A percentile compares a stretch with the other conserved stretches of the same genome.
Conservation (phyloP, 2,113 vertebrate genomes). For the Pardalotus punctatus region DNA sequence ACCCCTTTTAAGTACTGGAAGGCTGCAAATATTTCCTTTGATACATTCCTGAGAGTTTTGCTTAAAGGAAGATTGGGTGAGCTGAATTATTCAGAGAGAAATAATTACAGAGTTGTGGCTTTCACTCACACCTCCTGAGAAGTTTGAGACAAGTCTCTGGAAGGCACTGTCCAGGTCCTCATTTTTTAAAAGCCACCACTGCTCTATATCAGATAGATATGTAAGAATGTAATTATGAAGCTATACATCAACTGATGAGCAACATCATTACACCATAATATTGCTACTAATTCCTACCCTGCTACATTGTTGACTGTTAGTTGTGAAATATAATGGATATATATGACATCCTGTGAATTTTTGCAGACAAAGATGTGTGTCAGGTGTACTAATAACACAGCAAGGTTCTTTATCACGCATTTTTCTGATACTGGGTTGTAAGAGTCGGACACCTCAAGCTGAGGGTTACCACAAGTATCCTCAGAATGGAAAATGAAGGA, state of each 20-base stretch:
- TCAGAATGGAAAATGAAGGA: background rate
- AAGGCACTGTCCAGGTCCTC: background rate
- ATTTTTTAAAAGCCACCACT: background rate
- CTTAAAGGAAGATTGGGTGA: background rate
- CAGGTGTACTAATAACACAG: background rate
- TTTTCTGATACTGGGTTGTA: background rate
- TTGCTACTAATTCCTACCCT: background rate
- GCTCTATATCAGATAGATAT: background rate
- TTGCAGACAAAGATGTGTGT: background rate
- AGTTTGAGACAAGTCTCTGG: background rate
- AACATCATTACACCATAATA: background rate
- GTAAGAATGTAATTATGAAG: background rate
- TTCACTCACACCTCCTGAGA: background rate
- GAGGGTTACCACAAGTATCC: background rate
- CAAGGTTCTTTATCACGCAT: background rate
- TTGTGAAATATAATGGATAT: conserved; percentile 6
- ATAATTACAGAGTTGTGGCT: background rate
- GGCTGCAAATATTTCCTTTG: background rate
- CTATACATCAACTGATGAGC: background rate
- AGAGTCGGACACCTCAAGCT: background rate
- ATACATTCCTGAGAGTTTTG: background rate
- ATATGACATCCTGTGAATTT: background rate
- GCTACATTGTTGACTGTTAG: background rate
- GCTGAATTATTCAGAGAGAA: background rate
- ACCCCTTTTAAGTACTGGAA: background rate